Evolutionary conservation across 2,888 invertebrate genomes (phyloP).

Genomic region (Malacosoma neustria): DNA sequence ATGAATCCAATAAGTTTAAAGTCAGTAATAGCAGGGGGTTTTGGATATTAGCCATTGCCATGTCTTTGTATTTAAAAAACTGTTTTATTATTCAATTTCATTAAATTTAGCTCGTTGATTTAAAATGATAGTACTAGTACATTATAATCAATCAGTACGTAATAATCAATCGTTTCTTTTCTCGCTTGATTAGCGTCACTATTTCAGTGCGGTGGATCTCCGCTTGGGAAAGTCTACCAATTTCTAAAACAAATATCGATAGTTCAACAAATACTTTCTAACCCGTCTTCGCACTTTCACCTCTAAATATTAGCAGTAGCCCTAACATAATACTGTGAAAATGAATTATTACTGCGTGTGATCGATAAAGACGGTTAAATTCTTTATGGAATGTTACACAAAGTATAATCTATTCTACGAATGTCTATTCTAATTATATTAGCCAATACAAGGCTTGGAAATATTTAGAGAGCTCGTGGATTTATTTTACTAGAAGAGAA

Average conservation of each 20-base stretch:
- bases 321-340: slow-evolving; percentile 25
- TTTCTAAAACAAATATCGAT: slow-evolving; percentile 68
- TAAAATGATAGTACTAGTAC: too few relatives aligned
- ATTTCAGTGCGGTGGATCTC: slow-evolving; percentile 22
- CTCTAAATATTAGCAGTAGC: slow-evolving; percentile 27
- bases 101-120: too few relatives aligned
- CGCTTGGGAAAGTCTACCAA: slow-evolving; percentile 59
- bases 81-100: too few relatives aligned
- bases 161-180: too few relatives aligned
- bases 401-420: not conserved
- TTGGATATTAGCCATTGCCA: too few relatives aligned
- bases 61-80: too few relatives aligned
- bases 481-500: too few relatives aligned
- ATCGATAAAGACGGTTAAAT: slow-evolving; percentile 2
- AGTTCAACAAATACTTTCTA: slow-evolving; percentile 63
- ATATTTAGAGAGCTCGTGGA: not conserved
- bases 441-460: not conserved
- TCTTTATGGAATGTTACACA: not conserved
- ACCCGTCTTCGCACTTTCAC: slow-evolving; percentile 55
- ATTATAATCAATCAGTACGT: too few relatives aligned
- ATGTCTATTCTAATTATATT: not conserved
- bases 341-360: not conserved
- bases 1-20: too few relatives aligned
- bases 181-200: not conserved
- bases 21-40: too few relatives aligned